Evolutionary conservation across 1,140 invertebrate species (phyloP).

Genomic region (Hyphantria cunea): DNA sequence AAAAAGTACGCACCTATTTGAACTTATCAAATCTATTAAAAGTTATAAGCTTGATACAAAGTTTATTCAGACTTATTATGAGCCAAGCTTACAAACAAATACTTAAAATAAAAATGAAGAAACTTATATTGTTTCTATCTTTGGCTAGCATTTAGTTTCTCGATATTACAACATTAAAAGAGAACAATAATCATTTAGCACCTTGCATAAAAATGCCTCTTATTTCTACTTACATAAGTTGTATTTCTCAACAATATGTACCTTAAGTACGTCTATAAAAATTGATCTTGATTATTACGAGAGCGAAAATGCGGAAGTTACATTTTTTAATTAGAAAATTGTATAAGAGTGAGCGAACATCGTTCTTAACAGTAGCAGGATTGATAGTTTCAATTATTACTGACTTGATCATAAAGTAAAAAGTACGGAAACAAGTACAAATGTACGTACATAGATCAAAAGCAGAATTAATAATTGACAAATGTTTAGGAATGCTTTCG

Average conservation of each 20-base stretch:
- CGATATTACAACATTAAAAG: conserved; percentile 15
- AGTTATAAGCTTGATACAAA: no score
- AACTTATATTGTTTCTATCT: conserved; percentile 31
- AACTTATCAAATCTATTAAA: no score
- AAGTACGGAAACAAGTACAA: conserved; percentile 1
- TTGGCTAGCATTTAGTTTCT: conserved; percentile 34
- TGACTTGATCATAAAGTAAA: neutral
- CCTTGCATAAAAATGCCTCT: conserved; percentile 8
- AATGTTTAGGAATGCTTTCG: conserved; percentile 18
- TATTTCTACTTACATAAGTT: conserved; percentile 6
- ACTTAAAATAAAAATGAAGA: neutral
- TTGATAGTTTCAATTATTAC: neutral
- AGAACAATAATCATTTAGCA: conserved; percentile 22
- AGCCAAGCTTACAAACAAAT: neutral
- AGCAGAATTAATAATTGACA: no score
- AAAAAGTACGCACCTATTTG: no score
- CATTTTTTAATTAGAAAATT: conserved; percentile 5
- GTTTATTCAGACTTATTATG: neutral
- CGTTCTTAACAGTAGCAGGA: neutral
- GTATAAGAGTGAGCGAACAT: neutral
- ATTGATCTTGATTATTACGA: conserved; percentile 25
- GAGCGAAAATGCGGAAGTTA: conserved; percentile 27
- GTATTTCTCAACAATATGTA: conserved; percentile 12
- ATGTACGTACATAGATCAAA: neutral
- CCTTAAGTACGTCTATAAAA: conserved; percentile 15